Conservation (phyloP, 2,113 vertebrate genomes). For the Istiophorus platypterus region DNA sequence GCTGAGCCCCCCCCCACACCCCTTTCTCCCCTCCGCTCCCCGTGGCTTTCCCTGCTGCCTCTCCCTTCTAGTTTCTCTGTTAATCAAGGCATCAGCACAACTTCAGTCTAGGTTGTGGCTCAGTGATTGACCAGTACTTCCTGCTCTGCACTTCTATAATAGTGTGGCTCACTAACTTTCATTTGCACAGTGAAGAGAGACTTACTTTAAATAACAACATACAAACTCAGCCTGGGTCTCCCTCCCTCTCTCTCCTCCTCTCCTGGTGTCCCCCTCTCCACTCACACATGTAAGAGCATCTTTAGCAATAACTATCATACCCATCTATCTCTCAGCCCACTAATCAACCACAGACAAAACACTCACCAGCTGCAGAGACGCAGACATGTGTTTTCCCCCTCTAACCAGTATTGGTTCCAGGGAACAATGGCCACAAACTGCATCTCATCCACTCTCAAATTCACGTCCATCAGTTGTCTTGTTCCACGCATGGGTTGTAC, state of each 20-base stretch:
- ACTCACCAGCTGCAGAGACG: conserved; percentile 33
- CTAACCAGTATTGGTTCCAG: conserved; percentile 57
- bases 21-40: conserved; percentile 37
- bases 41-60: conserved; percentile 47
- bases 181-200: conserved; percentile 9
- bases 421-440: conserved; percentile 27
- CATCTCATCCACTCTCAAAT: conserved; percentile 50
- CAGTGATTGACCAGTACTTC: conserved; percentile 32
- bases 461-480: conserved; percentile 48
- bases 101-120: conserved; percentile 47
- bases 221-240: not conserved
- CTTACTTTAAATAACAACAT: not conserved
- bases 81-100: conserved; percentile 59
- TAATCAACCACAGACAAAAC: conserved; percentile 38
- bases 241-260: not conserved
- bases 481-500: conserved; percentile 46
- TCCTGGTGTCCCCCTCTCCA: not conserved
- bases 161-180: conserved; percentile 65
- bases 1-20: conserved; percentile 67
- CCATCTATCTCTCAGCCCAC: conserved; percentile 39
- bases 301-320: conserved; percentile 20
- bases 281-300: conserved; percentile 44
- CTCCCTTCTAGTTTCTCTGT: conserved; percentile 62
- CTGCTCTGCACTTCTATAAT: conserved; percentile 34
- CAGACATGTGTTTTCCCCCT: conserved; percentile 41